Conservation (phyloP, 2,797 vertebrate species). For the Distichodus sexfasciatus region DNA sequence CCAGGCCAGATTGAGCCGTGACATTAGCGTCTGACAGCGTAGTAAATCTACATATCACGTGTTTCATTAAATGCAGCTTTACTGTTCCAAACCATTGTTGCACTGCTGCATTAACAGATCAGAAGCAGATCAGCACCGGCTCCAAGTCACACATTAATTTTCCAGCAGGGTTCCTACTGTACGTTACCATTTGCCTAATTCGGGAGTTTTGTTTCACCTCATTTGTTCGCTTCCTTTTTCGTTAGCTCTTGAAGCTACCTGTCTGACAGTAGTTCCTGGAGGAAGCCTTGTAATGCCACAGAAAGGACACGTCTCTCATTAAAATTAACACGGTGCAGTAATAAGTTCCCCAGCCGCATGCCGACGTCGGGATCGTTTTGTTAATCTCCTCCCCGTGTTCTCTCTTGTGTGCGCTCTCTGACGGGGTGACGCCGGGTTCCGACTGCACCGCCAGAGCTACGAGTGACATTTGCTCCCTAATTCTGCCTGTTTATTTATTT, state of each 20-base stretch:
- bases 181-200: neutral
- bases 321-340: slow-evolving; percentile 33
- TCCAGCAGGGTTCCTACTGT: neutral
- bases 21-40: neutral
- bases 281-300: slow-evolving; percentile 17
- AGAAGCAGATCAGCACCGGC: neutral
- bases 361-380: slow-evolving; percentile 14
- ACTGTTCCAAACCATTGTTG: neutral
- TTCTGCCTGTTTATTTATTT: slow-evolving; percentile 29
- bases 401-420: neutral
- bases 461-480: neutral
- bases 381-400: slow-evolving; percentile 23
- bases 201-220: slow-evolving; percentile 4
- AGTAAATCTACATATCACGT: neutral
- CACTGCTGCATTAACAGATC: neutral
- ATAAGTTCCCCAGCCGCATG: slow-evolving; percentile 21
- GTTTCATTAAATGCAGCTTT: neutral
- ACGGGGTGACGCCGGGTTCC: slow-evolving; percentile 4
- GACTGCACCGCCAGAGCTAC: neutral
- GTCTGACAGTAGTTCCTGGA: slow-evolving; percentile 16
- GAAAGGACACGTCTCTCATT: slow-evolving; percentile 43
- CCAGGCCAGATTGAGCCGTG: neutral
- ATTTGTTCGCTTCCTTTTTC: neutral
- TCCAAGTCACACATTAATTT: neutral
- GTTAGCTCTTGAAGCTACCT: slow-evolving; percentile 33